A percentile compares a stretch with the other conserved stretches of the same genome.
phyloP scores from a whole-genome alignment of 1,140 invertebrate genomes.

The Aphaenogaster ashmeadi region DNA sequence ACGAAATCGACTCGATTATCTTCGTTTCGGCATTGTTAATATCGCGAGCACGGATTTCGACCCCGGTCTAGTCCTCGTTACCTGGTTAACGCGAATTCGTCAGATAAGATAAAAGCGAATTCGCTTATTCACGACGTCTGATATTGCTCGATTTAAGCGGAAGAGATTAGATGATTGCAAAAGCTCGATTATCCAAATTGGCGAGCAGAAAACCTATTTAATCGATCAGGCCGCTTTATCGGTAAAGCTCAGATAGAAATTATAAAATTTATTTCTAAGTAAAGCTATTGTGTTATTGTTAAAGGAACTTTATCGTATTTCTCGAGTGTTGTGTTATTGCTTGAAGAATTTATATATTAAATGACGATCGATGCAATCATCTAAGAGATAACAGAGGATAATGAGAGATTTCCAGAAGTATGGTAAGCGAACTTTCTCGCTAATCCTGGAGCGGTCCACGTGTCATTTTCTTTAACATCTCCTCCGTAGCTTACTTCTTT shows the following conservation, averaged over 20 bases:
- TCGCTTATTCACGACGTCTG: not conserved
- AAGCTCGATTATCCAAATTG: not conserved
- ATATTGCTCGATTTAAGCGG: constrained; percentile 1
- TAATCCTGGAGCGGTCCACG: not conserved
- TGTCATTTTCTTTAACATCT: not conserved
- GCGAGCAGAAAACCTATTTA: not conserved
- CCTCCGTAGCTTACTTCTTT: not conserved
- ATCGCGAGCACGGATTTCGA: not conserved
- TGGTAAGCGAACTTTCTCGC: not conserved
- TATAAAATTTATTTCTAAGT: not conserved
- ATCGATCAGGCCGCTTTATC: not conserved
- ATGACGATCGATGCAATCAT: not conserved
- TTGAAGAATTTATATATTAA: not conserved
- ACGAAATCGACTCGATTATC: constrained; percentile 4
- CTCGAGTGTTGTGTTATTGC: constrained; percentile 14
- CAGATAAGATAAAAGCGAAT: constrained; percentile 66
- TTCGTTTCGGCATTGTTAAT: constrained; percentile 31
- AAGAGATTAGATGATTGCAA: not conserved
- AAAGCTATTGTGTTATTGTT: not conserved
- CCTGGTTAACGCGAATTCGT: constrained; percentile 37
- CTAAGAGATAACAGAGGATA: constrained; percentile 22
- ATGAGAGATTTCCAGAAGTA: not conserved
- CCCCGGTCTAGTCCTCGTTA: constrained; percentile 43
- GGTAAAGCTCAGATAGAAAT: not conserved
- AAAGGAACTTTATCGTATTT: not conserved